Percentiles rank a stretch among this genome's conserved stretches.
Conservation (phyloP, 1,140 invertebrate species). For the Heterodera carotae region DNA sequence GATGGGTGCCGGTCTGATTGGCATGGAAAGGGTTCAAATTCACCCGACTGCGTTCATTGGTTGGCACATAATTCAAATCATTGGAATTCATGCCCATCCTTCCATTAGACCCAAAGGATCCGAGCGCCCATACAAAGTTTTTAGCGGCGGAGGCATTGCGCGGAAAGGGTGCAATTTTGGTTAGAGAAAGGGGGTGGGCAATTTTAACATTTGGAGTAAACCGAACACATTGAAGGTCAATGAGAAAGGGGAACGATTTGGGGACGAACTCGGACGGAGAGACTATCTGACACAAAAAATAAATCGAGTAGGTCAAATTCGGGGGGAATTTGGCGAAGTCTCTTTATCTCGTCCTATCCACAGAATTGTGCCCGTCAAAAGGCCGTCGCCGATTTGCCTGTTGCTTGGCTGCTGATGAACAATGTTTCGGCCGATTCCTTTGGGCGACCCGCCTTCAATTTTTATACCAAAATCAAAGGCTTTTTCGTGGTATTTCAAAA, state of each 20-base stretch:
- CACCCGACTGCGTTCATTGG: conserved; percentile 65
- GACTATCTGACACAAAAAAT: conserved; percentile 63
- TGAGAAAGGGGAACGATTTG: conserved; percentile 62
- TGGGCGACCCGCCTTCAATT: conserved; percentile 64
- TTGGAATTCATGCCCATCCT: background rate
- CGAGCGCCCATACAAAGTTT: conserved; percentile 62
- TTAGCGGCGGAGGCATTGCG: conserved; percentile 66
- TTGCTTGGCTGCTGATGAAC: conserved; percentile 64
- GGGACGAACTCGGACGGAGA: conserved; percentile 64
- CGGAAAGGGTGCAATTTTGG: conserved; percentile 65
- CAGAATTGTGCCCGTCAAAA: conserved; percentile 49
- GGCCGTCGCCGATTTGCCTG: conserved; percentile 32
- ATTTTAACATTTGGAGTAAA: background rate
- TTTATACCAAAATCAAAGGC: conserved; percentile 63
- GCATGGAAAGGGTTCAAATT: conserved; percentile 58
- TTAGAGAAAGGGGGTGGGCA: conserved; percentile 28
- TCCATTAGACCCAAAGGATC: conserved; percentile 59
- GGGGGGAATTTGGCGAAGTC: too few species aligned
- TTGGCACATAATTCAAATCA: background rate
- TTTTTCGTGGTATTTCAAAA: conserved; percentile 53
- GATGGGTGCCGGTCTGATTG: conserved; percentile 57
- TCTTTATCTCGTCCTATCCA: background rate
- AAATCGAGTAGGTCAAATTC: conserved; percentile 23
- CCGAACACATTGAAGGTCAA: conserved; percentile 52
- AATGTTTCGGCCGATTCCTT: conserved; percentile 60